Evolutionary conservation across 2,888 invertebrate species (phyloP).

Genomic region (Drosophila falleni): DNA sequence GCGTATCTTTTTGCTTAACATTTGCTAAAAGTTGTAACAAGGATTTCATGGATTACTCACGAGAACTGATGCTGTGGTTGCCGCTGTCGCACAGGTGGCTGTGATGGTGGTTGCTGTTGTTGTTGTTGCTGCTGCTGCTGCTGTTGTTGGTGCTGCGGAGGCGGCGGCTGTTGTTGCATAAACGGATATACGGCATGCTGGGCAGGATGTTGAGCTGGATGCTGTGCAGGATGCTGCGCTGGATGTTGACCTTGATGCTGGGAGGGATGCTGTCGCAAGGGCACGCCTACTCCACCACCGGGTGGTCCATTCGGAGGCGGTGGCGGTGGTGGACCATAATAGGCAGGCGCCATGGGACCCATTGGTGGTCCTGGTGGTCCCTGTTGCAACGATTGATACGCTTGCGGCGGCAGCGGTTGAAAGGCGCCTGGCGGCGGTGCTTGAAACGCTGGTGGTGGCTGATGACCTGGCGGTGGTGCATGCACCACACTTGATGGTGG

Average conservation of each 20-base stretch:
- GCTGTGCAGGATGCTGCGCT: conserved; percentile 50
- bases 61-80: conserved; percentile 85
- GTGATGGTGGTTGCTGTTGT: conserved; percentile 70
- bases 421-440: conserved; percentile 84
- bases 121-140: conserved; percentile 74
- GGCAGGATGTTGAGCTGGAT: conserved; percentile 66
- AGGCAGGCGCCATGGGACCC: conserved; percentile 76
- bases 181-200: conserved; percentile 82
- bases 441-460: conserved; percentile 76
- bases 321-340: conserved; percentile 74
- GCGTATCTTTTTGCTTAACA: too few species aligned
- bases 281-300: conserved; percentile 68
- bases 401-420: conserved; percentile 86
- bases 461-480: conserved; percentile 72
- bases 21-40: too few species aligned
- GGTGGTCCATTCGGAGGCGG: conserved; percentile 81
- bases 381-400: conserved; percentile 85
- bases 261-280: conserved; percentile 83
- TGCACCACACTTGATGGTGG: conserved; percentile 50
- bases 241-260: conserved; percentile 71
- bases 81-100: conserved; percentile 73
- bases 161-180: conserved; percentile 84
- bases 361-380: conserved; percentile 76
- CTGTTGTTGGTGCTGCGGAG: conserved; percentile 71
- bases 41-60: conserved; percentile 62